These are phyloP conservation scores for Perizoma affinitatum DNA, from an alignment of 2,888 invertebrate genomes.

Conservation along the genomic window DNA sequence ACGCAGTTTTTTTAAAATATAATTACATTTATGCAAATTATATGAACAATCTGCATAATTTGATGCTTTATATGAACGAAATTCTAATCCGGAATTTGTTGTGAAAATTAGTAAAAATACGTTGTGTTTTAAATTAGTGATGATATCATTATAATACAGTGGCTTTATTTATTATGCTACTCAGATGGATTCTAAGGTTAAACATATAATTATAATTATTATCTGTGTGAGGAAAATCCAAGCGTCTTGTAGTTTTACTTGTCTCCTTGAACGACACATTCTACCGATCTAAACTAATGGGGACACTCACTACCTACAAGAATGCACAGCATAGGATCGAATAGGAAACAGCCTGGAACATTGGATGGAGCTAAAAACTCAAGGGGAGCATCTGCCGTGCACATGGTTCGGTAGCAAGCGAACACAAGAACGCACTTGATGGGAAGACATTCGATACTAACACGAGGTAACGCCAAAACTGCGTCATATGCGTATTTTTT, in stretches of 20 bases:
- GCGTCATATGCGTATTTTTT: constrained; percentile 62
- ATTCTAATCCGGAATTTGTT: constrained; percentile 28
- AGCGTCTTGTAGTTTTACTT: constrained; percentile 5
- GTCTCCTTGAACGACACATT: background rate
- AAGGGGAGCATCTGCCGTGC: constrained; percentile 74
- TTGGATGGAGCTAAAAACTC: constrained; percentile 45
- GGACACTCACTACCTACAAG: constrained; percentile 18
- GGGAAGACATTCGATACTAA: constrained; percentile 68
- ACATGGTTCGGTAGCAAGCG: constrained; percentile 68
- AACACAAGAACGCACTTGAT: constrained; percentile 62
- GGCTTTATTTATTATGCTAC: too few species aligned
- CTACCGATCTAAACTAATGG: constrained; percentile 16
- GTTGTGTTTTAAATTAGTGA: constrained; percentile 50
- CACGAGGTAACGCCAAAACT: constrained; percentile 54
- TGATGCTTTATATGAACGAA: constrained; percentile 34
- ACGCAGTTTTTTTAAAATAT: constrained; percentile 13
- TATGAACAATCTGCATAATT: constrained; percentile 36
- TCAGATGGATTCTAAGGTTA: too few species aligned
- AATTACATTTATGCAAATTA: constrained; percentile 21
- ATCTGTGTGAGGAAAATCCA: constrained; percentile 22
- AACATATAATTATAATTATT: background rate
- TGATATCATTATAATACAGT: constrained; percentile 52
- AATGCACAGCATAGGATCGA: constrained; percentile 32
- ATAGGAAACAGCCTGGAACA: constrained; percentile 46
- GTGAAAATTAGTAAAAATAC: constrained; percentile 42